Evolutionary conservation across 64 coral and sea anemone species (phyloP), one percentile per base, ranked within the genome.

Genomic region (Montipora foliosa): DNA sequence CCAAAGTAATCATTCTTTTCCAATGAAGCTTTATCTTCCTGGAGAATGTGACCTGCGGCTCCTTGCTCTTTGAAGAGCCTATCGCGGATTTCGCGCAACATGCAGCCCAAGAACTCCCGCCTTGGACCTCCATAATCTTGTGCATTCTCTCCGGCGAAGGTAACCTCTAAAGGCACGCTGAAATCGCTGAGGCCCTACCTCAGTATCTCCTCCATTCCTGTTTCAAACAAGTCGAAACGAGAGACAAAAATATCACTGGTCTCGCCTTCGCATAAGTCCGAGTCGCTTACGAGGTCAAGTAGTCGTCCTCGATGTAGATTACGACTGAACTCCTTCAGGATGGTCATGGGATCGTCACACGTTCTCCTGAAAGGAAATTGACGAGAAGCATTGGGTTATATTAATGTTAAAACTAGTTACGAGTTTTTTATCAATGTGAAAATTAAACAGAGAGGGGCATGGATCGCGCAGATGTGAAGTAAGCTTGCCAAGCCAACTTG

Each of bases 211-310:
- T 79, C 61, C 79, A 91, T 91, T 6, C 76, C 90, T 67, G 81
- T 79, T 71, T 82, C 78, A 60, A 81, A 91, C 29, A 91, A 20
- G 25, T 69, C 74, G 22, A 29, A 73, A 12, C 79, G 77, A 19
- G 78, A 81, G 48, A 91, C 90, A 24, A 91, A 91, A 72, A 91
- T 70, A 3, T 91, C 90, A 47, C 19, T 20, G 29, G 90, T 91
- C 25, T 53, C 67, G 49, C 79, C 90, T 83, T 91, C 78, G 47
- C 70, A 66, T 69, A 82, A 24, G n/a, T 82, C 45, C 20, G 77
- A 50, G 21, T 66, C 77, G 55, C 47, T 79, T 20, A 74, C 49
- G 16, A 91, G 25, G 29, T 91, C 90, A 12, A 91, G 90, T 49
- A 21, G 47, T 22, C 44, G 78, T 48, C 89, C 89, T 91, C 66